Evolutionary conservation across 1,140 invertebrate genomes (phyloP), one percentile per base, ranked within the genome.

Genomic region (Olivierus martensii): DNA sequence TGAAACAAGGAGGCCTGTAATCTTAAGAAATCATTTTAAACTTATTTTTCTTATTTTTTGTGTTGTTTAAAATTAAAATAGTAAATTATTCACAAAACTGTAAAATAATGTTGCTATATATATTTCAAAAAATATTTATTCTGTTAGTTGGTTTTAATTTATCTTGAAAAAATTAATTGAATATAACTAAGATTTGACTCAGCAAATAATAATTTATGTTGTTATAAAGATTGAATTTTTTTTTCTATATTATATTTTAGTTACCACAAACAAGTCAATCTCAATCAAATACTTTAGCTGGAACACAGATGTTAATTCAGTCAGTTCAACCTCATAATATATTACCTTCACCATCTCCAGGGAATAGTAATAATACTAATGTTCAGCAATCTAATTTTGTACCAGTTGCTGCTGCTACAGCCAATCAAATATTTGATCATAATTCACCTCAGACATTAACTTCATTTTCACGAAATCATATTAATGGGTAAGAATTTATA

Each of bases 241-340:
- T n/a, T 37, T 17, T 21, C 38, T 51, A 3, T 41, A 17, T 42
- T 51, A 47, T 46, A 43, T 47, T 58, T 59, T 48, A 61, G 38
- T 58, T 61, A 49, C 39, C 6, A 14, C 56, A 62, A 36, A 51
- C 53, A 42, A 37, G 54, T 12, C 59, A 60, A 41, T 21, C 36
- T 18, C 22, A 56, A 55, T 47, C n/a, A 22, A 18, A 14, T 48
- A 51, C 59, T 37, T 49, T 47, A 38, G 51, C 52, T 11, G 37
- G 43, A 51, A 44, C 46, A 28, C 36, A 34, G 37, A 46, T 41
- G 14, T 14, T 41, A 11, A 15, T 41, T n/a, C 17, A n/a, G 17
- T 41, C 39, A 15, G 39, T n/a, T 18, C 39, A 41, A 14, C 14
- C 14, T 15, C 39, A 41, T 6, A 41, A 41, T 41, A 41, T 41